Percentiles rank a stretch among this genome's conserved stretches.
Evolutionary conservation across 2,113 vertebrate genomes (phyloP).

Genomic region (Tyto alba): DNA sequence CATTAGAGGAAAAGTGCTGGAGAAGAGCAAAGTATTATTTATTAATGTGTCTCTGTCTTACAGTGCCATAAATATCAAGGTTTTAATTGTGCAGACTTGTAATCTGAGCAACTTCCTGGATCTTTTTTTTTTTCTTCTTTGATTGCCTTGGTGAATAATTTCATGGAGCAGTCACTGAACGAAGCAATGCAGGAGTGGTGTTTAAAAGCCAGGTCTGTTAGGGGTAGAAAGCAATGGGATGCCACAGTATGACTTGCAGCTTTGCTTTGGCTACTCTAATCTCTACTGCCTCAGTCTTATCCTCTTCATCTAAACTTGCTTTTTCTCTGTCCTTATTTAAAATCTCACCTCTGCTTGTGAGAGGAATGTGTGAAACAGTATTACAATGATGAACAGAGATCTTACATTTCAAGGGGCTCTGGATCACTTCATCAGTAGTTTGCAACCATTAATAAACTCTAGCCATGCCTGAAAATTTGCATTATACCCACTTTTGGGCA

Average conservation of each 20-base stretch:
- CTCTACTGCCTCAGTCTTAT: not conserved
- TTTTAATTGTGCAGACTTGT: slow-evolving; percentile 50
- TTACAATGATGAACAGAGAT: not conserved
- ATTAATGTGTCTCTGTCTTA: slow-evolving; percentile 54
- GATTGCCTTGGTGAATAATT: slow-evolving; percentile 34
- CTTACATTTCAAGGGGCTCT: not conserved
- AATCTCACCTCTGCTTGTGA: not conserved
- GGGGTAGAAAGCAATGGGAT: not conserved
- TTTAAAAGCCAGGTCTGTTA: not conserved
- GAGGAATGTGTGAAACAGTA: not conserved
- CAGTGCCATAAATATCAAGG: slow-evolving; percentile 36
- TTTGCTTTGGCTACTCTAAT: not conserved
- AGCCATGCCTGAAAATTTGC: not conserved
- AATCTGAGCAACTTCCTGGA: slow-evolving; percentile 37
- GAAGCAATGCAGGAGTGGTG: not conserved
- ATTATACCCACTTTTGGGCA: not conserved
- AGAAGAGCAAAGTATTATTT: slow-evolving; percentile 53
- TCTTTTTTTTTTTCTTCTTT: not conserved
- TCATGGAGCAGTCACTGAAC: not conserved
- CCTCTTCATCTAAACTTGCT: not conserved
- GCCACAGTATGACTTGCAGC: not conserved
- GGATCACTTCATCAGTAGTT: not conserved
- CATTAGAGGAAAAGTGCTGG: slow-evolving; percentile 40
- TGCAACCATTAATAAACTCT: not conserved
- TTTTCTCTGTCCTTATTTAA: not conserved